A percentile compares a stretch with the other conserved stretches of the same genome.
Evolutionary conservation across 2,888 invertebrate species (phyloP).

Genomic region (Trachelus stipa): DNA sequence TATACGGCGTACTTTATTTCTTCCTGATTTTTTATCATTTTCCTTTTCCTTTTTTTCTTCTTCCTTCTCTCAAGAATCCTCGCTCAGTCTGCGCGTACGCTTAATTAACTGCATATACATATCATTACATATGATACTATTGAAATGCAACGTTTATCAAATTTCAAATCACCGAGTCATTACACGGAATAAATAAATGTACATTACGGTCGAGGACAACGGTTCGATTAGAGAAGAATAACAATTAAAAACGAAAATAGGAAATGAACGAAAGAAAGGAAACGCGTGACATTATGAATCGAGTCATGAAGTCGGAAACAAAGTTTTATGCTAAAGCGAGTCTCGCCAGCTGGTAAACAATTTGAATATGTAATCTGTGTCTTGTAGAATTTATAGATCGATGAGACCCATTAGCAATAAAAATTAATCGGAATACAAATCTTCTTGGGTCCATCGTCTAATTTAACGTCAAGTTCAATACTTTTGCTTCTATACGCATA

Average conservation of each 20-base stretch:
- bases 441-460: too few species aligned
- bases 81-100: not conserved
- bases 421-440: too few species aligned
- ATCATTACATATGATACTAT: not conserved
- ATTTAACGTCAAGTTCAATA: too few species aligned
- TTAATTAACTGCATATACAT: not conserved
- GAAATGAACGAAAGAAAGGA: too few species aligned
- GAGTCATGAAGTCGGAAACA: too few species aligned
- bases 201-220: not conserved
- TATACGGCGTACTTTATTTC: not conserved
- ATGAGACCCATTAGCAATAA: too few species aligned
- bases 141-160: not conserved
- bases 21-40: not conserved
- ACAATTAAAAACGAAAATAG: too few species aligned
- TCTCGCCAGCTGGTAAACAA: not conserved
- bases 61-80: not conserved
- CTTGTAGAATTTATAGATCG: too few species aligned
- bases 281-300: too few species aligned
- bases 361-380: not conserved
- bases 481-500: too few species aligned
- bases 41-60: not conserved
- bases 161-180: not conserved
- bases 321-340: too few species aligned
- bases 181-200: not conserved
- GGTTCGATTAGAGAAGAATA: not conserved